phyloP scores from a whole-genome alignment of 37 sponge, comb jelly and placozoan species.

The Eunapius fragilis region DNA sequence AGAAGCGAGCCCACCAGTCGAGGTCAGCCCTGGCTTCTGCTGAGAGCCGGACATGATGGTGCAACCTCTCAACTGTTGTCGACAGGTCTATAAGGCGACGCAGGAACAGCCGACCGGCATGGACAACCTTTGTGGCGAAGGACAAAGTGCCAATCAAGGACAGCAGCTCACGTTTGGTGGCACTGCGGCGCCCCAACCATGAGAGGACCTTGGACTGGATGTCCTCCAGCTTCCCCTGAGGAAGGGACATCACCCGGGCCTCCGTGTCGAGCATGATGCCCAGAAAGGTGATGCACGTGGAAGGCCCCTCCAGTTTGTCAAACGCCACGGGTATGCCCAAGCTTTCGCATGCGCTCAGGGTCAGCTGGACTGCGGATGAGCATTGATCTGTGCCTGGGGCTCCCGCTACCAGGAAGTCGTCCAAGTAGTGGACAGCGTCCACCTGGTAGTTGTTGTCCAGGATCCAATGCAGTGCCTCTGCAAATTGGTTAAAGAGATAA shows the following conservation, averaged over 20 bases:
- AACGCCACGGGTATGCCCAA: slow-evolving; percentile 2
- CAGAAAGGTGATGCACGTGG: slow-evolving; percentile 10
- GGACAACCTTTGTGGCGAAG: slow-evolving; percentile 18
- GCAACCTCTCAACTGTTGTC: no score
- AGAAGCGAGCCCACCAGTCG: slow-evolving; percentile 15
- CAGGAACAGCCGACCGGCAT: slow-evolving; percentile 29
- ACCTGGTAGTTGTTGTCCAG: slow-evolving; percentile 5
- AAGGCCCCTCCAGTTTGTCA: slow-evolving; percentile 25
- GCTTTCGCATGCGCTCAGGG: background rate
- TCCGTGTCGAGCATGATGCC: slow-evolving; percentile 20
- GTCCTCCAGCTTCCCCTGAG: slow-evolving; percentile 13
- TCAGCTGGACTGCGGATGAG: background rate
- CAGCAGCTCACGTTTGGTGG: slow-evolving; percentile 38
- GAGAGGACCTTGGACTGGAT: background rate
- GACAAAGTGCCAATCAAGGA: slow-evolving; percentile 7
- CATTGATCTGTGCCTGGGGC: background rate
- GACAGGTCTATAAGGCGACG: slow-evolving; percentile 18
- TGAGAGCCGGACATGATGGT: no score
- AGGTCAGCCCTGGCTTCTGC: no score
- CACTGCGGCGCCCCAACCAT: background rate
- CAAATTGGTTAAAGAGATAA: slow-evolving; percentile 10
- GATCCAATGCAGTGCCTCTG: slow-evolving; percentile 29
- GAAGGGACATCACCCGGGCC: background rate
- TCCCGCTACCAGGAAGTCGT: slow-evolving; percentile 5
- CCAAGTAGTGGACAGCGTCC: slow-evolving; percentile 7